Conservation (phyloP, 2,113 vertebrate species). For the Romanogobio albipinnatus region DNA sequence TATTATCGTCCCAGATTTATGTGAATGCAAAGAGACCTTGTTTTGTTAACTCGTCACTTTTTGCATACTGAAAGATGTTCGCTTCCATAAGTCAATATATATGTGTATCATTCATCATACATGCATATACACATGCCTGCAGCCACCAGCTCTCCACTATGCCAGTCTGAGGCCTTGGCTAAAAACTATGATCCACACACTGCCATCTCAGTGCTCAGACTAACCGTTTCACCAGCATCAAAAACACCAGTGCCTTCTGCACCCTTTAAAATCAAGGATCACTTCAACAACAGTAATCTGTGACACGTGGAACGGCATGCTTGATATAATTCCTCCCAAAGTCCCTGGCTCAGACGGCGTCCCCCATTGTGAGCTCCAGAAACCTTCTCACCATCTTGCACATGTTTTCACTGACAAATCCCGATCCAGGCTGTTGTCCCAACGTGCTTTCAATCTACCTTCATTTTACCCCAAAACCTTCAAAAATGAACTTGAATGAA, state of each 20-base stretch:
- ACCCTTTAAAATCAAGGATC: background rate
- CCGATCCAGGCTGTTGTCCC: background rate
- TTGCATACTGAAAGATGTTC: background rate
- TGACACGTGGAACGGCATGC: background rate
- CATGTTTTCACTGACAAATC: slow-evolving; percentile 45
- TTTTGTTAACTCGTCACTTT: too few relatives aligned
- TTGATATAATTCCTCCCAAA: slow-evolving; percentile 18
- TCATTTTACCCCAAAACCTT: slow-evolving; percentile 6
- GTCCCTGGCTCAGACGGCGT: background rate
- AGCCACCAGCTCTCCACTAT: background rate
- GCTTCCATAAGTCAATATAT: background rate
- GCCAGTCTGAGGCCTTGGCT: background rate
- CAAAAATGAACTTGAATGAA: slow-evolving; percentile 30
- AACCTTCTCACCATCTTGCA: background rate
- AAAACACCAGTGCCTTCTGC: background rate
- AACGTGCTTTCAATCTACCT: slow-evolving; percentile 29
- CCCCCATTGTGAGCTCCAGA: background rate
- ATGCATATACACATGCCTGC: background rate
- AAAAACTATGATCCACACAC: background rate
- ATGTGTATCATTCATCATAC: background rate
- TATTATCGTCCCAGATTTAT: too few relatives aligned
- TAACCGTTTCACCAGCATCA: background rate
- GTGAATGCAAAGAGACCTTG: too few relatives aligned
- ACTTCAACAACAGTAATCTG: background rate
- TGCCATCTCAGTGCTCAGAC: background rate